These are phyloP conservation scores for Plectrocnemia conspersa DNA, from an alignment of 1,140 invertebrate genomes.

Conservation along the genomic window DNA sequence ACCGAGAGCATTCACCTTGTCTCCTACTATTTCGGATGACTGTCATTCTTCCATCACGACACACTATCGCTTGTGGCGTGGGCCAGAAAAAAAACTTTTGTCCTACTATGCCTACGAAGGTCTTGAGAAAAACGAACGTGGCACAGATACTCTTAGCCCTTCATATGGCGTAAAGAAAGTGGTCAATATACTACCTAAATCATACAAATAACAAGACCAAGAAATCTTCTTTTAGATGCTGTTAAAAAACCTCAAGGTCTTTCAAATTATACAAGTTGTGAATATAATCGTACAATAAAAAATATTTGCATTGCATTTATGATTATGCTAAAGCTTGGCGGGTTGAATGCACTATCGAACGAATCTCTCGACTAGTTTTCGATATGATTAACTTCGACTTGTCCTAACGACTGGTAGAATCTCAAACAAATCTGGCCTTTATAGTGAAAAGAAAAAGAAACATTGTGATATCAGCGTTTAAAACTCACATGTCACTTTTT, in stretches of 20 bases:
- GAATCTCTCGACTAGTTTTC: constrained; percentile 2
- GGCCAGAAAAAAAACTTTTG: neutral
- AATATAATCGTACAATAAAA: neutral
- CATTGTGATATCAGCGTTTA: neutral
- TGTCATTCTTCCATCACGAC: neutral
- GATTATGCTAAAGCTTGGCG: neutral
- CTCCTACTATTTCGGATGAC: neutral
- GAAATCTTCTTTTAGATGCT: neutral
- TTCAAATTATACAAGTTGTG: neutral
- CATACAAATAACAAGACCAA: neutral
- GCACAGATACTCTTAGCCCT: neutral
- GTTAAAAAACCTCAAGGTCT: neutral
- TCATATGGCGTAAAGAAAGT: neutral
- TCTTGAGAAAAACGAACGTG: neutral
- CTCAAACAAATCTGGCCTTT: neutral
- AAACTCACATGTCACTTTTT: no score
- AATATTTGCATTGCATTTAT: neutral
- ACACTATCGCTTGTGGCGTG: no score
- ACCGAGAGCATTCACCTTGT: neutral
- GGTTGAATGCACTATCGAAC: constrained; percentile 7
- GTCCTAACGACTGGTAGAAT: neutral
- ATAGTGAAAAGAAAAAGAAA: neutral
- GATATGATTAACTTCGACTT: neutral
- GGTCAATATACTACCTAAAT: neutral
- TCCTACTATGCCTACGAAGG: neutral